Evolutionary conservation across 2,113 vertebrate genomes (phyloP).

Genomic region (Rallus limicola): DNA sequence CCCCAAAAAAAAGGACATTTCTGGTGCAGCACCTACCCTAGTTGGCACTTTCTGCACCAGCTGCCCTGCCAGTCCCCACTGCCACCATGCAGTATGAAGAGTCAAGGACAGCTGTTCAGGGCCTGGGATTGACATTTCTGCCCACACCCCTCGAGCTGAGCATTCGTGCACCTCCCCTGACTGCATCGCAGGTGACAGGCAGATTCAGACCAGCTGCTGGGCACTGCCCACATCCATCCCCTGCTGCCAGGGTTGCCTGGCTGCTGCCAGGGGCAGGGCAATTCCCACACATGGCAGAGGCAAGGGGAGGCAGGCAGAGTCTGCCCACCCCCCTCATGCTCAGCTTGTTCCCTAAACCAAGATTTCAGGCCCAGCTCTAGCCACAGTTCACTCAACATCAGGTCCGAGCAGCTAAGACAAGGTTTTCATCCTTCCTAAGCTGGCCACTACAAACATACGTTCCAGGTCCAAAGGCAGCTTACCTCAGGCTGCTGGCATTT

Average conservation of each 20-base stretch:
- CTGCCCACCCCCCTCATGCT: background rate
- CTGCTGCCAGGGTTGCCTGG: background rate
- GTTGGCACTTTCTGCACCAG: background rate
- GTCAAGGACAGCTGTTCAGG: rapidly evolving
- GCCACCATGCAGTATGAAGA: rapidly evolving
- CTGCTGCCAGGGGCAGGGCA: background rate
- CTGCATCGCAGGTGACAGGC: background rate
- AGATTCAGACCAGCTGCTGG: background rate
- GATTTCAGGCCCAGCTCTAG: too few species aligned
- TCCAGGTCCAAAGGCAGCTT: too few species aligned
- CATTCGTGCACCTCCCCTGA: too few species aligned
- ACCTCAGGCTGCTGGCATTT: too few species aligned
- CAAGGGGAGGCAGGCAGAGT: background rate
- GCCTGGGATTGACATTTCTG: background rate
- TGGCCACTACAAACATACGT: too few species aligned
- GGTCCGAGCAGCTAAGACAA: too few species aligned
- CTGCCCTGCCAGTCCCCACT: too few species aligned
- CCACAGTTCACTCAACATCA: too few species aligned
- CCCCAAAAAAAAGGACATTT: background rate
- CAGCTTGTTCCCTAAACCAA: background rate
- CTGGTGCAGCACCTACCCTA: background rate
- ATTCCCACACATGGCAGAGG: rapidly evolving
- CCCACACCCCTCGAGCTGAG: background rate
- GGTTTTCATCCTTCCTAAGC: too few species aligned
- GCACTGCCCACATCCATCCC: background rate